Percentiles rank a stretch among this genome's conserved stretches.
Conservation (phyloP, 2,888 invertebrate species). For the Apodemia mormo region DNA sequence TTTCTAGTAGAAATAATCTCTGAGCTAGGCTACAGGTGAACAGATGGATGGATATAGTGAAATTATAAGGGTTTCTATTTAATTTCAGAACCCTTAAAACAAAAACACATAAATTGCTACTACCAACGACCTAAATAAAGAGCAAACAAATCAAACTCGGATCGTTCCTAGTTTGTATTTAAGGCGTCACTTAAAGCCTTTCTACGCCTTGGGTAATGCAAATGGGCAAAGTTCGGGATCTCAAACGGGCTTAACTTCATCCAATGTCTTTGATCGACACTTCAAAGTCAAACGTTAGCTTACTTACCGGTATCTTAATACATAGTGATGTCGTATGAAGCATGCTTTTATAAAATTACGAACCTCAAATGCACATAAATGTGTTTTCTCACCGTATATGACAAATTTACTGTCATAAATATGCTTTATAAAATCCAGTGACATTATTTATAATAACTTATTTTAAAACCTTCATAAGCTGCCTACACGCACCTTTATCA, state of each 20-base stretch:
- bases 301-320: conserved; percentile 28
- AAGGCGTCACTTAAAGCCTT: conserved; percentile 63
- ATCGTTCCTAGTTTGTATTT: conserved; percentile 50
- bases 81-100: background rate
- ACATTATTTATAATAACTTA: no score
- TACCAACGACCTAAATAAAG: conserved; percentile 7
- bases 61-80: no score
- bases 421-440: no score
- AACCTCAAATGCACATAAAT: no score
- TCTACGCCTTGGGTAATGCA: conserved; percentile 68
- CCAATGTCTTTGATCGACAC: conserved; percentile 70
- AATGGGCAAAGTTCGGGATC: conserved; percentile 72
- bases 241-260: conserved; percentile 64
- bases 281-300: conserved; percentile 54
- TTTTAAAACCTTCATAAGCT: no score
- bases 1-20: no score
- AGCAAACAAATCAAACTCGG: conserved; percentile 35
- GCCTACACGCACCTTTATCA: no score
- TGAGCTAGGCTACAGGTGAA: no score
- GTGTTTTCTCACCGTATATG: no score
- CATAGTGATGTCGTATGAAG: background rate
- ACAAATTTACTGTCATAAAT: no score
- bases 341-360: background rate
- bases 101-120: background rate
- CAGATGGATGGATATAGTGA: no score